Conservation (phyloP, 30 jellyfish, hydroid and myxozoan species). For the Aurelia aurita complex sp. Pacific region DNA sequence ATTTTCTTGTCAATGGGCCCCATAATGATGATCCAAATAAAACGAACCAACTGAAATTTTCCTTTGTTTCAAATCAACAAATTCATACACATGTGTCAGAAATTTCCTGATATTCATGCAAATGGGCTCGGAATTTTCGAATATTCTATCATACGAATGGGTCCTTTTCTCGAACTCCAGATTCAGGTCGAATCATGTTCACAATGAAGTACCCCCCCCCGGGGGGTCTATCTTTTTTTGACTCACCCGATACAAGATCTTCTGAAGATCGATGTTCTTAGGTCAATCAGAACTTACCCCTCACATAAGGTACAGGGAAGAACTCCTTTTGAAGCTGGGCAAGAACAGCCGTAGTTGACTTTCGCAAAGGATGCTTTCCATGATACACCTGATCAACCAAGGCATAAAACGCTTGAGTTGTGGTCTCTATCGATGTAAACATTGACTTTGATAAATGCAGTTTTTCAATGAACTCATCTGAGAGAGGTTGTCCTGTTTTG, state of each 20-base stretch:
- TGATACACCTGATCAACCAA: conserved; percentile 83
- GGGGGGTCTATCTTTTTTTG: too few species aligned
- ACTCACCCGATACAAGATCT: not conserved
- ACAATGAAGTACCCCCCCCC: too few species aligned
- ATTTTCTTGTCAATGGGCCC: too few species aligned
- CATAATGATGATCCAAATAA: too few species aligned
- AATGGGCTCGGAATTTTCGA: too few species aligned
- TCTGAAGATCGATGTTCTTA: not conserved
- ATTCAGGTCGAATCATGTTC: too few species aligned
- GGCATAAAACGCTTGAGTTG: conserved; percentile 86
- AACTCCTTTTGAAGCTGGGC: conserved; percentile 70
- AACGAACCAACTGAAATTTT: too few species aligned
- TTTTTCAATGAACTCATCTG: conserved; percentile 68
- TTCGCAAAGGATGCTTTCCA: conserved; percentile 68
- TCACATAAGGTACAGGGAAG: conserved; percentile 72
- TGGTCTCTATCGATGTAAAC: conserved; percentile 81
- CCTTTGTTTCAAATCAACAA: too few species aligned
- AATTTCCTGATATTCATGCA: too few species aligned
- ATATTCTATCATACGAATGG: too few species aligned
- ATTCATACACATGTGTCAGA: too few species aligned
- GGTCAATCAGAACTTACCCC: conserved; percentile 31
- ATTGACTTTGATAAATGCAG: conserved; percentile 61
- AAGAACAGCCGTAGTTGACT: conserved; percentile 59
- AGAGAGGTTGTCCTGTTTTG: conserved; percentile 85
- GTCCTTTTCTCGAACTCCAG: too few species aligned